Evolutionary conservation across 2,113 vertebrate species (phyloP).

Genomic region (Sterna hirundo): DNA sequence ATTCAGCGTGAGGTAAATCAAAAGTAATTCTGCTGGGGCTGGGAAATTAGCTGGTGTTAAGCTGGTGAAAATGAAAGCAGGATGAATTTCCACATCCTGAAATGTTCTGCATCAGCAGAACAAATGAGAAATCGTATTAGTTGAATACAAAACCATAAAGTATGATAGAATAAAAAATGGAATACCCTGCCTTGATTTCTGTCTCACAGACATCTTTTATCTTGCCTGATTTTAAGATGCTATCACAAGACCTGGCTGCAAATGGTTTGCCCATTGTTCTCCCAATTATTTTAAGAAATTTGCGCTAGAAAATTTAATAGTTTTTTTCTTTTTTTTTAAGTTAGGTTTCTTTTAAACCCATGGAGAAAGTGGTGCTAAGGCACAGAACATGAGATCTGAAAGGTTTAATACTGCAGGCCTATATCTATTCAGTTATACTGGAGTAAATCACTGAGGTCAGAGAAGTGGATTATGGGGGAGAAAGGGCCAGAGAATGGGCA

Average conservation of each 20-base stretch:
- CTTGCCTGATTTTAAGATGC: background rate
- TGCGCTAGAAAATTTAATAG: background rate
- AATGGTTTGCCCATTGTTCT: background rate
- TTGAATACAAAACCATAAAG: background rate
- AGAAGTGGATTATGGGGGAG: background rate
- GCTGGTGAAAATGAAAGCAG: background rate
- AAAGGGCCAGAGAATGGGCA: background rate
- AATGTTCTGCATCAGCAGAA: background rate
- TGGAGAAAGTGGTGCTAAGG: background rate
- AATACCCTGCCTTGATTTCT: background rate
- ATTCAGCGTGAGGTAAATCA: background rate
- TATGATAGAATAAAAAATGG: background rate
- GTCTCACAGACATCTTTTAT: background rate
- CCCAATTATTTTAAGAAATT: background rate
- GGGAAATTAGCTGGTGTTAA: background rate
- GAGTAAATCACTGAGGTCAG: background rate
- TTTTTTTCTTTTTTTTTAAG: background rate
- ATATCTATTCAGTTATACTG: background rate
- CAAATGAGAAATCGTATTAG: background rate
- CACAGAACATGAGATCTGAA: background rate
- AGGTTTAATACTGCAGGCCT: background rate
- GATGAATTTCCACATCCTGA: background rate
- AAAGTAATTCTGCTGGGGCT: background rate
- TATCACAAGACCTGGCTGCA: background rate
- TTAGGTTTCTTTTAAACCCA: background rate